A percentile compares a stretch with the other conserved stretches of the same genome.
Conservation (phyloP, 1,140 invertebrate species). For the Pomphorhynchus laevis region DNA sequence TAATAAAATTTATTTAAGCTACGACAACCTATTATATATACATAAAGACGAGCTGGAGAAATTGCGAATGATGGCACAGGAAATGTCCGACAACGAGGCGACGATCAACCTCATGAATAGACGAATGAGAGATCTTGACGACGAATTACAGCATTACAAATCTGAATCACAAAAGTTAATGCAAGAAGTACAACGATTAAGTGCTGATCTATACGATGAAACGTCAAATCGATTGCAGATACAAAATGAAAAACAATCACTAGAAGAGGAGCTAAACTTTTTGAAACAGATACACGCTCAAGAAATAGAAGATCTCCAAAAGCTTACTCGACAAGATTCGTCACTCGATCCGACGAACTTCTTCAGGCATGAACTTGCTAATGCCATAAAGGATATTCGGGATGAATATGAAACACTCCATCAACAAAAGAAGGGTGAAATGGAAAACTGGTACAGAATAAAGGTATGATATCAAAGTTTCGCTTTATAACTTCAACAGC, state of each 20-base stretch:
- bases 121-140: neutral
- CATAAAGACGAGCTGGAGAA: no score
- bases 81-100: neutral
- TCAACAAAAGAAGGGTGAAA: neutral
- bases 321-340: neutral
- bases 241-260: conserved; percentile 4
- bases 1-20: no score
- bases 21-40: no score
- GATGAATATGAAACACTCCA: conserved; percentile 1
- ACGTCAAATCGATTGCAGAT: neutral
- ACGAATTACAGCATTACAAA: neutral
- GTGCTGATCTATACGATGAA: conserved; percentile 3
- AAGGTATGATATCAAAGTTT: neutral
- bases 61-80: no score
- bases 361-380: neutral
- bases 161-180: neutral
- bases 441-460: neutral
- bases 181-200: neutral
- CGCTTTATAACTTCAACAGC: neutral
- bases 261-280: conserved; percentile 5
- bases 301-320: conserved; percentile 5
- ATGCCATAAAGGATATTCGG: conserved; percentile 4
- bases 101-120: neutral
- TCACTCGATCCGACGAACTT: conserved; percentile 1
- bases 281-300: conserved; percentile 3